These are phyloP conservation scores for Nothoprocta perdicaria DNA, from an alignment of 2,113 vertebrate species.

Conservation along the genomic window DNA sequence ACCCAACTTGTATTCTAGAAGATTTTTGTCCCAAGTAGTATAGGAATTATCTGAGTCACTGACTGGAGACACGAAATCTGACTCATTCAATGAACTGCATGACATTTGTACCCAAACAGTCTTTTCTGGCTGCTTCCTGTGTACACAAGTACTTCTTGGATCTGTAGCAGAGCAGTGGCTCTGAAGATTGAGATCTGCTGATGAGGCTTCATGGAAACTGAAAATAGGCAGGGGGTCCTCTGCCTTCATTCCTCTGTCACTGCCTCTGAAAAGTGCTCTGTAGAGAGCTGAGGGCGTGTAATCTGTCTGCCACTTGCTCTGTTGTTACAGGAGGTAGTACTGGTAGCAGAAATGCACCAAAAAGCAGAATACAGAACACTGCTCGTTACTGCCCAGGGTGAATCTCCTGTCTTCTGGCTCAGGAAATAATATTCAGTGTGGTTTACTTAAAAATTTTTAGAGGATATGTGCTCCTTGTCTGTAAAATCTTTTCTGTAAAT, in stretches of 20 bases:
- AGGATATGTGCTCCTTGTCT: not conserved
- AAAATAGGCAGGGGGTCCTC: not conserved
- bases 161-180: not conserved
- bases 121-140: conserved; percentile 36
- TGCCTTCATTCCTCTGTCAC: not conserved
- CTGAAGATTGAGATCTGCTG: not conserved
- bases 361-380: not conserved
- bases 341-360: not conserved
- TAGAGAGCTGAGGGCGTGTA: not conserved
- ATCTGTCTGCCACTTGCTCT: not conserved
- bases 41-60: conserved; percentile 64
- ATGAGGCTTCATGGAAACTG: conserved; percentile 14
- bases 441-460: not conserved
- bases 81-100: conserved; percentile 50
- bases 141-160: conserved; percentile 23
- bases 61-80: conserved; percentile 36
- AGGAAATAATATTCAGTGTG: not conserved
- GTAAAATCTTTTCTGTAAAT: not conserved
- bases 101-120: conserved; percentile 42
- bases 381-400: not conserved
- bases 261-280: not conserved
- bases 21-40: conserved; percentile 8
- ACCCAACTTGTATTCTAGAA: not conserved
- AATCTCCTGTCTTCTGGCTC: not conserved
- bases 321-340: not conserved